phyloP scores from a whole-genome alignment of 2,797 vertebrate genomes.

The Gastrophryne carolinensis region DNA sequence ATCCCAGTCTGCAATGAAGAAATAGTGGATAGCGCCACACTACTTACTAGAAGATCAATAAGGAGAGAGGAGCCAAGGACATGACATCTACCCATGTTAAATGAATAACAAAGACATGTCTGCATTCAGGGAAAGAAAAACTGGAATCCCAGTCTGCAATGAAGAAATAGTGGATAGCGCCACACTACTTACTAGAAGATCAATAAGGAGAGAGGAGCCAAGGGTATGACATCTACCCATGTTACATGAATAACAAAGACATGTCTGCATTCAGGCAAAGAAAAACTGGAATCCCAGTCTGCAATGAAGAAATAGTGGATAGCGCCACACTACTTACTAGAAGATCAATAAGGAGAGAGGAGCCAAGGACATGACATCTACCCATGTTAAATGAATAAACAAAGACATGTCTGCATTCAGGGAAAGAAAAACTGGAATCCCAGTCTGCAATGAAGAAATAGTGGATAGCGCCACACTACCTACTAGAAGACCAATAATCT shows the following conservation, averaged over 20 bases:
- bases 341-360: constrained; percentile 1
- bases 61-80: constrained; percentile 21
- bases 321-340: background rate
- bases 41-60: background rate
- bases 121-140: background rate
- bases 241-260: background rate
- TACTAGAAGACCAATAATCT: background rate
- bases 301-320: background rate
- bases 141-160: background rate
- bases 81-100: background rate
- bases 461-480: background rate
- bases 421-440: background rate
- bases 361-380: constrained; percentile 23
- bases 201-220: constrained; percentile 15
- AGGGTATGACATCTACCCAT: background rate
- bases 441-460: background rate
- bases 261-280: background rate
- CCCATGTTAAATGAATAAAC: background rate
- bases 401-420: background rate
- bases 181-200: background rate
- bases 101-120: background rate
- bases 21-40: background rate
- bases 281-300: background rate
- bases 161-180: background rate
- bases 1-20: background rate